Percentiles rank a stretch among this genome's conserved stretches.
phyloP scores from a whole-genome alignment of 2,888 invertebrate genomes.

The Hydroisotoma schaefferi region DNA sequence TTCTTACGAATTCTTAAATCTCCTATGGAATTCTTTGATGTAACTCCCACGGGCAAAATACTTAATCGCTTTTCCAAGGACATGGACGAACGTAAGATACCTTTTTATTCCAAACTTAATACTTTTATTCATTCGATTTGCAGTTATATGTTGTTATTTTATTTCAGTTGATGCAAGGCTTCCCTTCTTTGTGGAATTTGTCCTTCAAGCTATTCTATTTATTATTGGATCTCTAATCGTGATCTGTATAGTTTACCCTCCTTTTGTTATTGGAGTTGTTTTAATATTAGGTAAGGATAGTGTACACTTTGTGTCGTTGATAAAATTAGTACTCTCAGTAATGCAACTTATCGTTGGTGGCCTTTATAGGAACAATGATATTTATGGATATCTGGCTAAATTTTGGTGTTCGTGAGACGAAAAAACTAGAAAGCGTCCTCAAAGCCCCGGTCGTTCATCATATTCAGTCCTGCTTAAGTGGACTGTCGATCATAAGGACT shows the following conservation, averaged over 20 bases:
- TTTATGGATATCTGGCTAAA: slow-evolving; percentile 49
- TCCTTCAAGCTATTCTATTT: slow-evolving; percentile 55
- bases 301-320: slow-evolving; percentile 3
- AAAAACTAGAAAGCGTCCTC: slow-evolving; percentile 55
- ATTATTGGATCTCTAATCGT: slow-evolving; percentile 52
- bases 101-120: background rate
- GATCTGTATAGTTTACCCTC: slow-evolving; percentile 53
- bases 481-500: slow-evolving; percentile 56
- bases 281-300: slow-evolving; percentile 50
- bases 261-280: slow-evolving; percentile 51
- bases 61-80: slow-evolving; percentile 55
- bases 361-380: slow-evolving; percentile 47
- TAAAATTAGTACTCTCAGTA: background rate
- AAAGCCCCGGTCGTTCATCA: slow-evolving; percentile 57
- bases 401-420: slow-evolving; percentile 51
- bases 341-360: background rate
- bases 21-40: slow-evolving; percentile 54
- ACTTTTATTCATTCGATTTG: background rate
- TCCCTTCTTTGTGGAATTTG: slow-evolving; percentile 57
- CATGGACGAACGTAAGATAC: slow-evolving; percentile 53
- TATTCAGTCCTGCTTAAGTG: slow-evolving; percentile 56
- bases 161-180: slow-evolving; percentile 56
- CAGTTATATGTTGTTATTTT: slow-evolving; percentile 19
- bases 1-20: slow-evolving; percentile 49
- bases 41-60: slow-evolving; percentile 54